These are phyloP conservation scores for Pandion haliaetus DNA, from an alignment of 2,113 vertebrate species.

Conservation along the genomic window DNA sequence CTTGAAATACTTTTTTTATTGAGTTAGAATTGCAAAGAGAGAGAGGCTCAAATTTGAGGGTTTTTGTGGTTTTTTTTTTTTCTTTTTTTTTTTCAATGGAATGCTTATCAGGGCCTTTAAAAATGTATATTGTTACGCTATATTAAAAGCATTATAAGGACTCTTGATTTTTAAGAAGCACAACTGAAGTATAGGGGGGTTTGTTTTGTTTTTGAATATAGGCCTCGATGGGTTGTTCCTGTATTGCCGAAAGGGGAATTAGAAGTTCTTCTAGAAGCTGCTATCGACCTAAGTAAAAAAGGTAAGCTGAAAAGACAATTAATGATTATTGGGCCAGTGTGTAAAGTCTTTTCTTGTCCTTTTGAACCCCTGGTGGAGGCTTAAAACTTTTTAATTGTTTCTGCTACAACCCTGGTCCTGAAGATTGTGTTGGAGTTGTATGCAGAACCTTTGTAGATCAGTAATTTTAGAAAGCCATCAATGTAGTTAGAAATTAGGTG, in stretches of 20 bases:
- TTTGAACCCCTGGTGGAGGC: not conserved
- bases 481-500: not conserved
- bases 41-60: not conserved
- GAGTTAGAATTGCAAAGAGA: not conserved
- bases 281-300: constrained; percentile 99
- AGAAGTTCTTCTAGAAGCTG: constrained; percentile 99
- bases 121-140: not conserved
- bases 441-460: not conserved
- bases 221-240: constrained; percentile 99
- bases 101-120: not conserved
- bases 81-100: not conserved
- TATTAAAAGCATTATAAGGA: not conserved
- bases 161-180: not conserved
- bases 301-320: constrained; percentile 73
- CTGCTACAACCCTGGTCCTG: not conserved
- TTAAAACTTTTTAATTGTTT: not conserved
- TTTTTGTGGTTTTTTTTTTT: not conserved
- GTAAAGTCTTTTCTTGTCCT: not conserved
- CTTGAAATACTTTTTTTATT: not conserved
- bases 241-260: constrained; percentile 99
- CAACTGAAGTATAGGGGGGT: not conserved
- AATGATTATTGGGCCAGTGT: not conserved
- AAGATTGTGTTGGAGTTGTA: not conserved
- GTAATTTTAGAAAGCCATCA: not conserved
- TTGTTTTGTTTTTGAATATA: constrained; percentile 58